Conservation (phyloP, 2,888 invertebrate species). For the Rhimphoctona megacephalus region DNA sequence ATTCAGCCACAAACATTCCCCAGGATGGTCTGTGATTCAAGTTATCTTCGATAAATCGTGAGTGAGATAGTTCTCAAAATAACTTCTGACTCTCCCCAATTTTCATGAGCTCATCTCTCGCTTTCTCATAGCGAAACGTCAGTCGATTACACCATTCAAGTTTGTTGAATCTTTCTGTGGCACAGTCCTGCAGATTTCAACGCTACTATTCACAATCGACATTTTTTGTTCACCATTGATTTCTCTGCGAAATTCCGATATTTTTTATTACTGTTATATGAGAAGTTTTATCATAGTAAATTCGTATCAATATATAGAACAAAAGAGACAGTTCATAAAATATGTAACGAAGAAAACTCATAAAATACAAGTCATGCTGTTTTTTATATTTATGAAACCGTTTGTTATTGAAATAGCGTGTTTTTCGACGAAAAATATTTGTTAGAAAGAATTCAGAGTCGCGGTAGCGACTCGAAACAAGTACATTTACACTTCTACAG, state of each 20-base stretch:
- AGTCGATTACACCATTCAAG: not conserved
- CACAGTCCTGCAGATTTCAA: not conserved
- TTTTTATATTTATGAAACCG: not conserved
- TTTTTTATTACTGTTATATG: not conserved
- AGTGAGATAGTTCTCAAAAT: not conserved
- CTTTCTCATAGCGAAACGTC: not conserved
- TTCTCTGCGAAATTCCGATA: not conserved
- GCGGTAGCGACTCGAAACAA: too few relatives aligned
- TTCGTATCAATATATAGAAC: not conserved
- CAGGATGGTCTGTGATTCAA: conserved; percentile 8
- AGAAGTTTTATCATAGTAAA: not conserved
- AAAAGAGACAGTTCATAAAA: not conserved
- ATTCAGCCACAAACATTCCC: conserved; percentile 10
- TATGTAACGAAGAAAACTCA: not conserved
- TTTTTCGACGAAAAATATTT: not conserved
- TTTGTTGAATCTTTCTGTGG: not conserved
- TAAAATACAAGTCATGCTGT: not conserved
- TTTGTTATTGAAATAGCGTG: not conserved
- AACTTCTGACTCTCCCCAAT: not conserved
- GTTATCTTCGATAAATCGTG: conserved; percentile 26
- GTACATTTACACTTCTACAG: too few relatives aligned
- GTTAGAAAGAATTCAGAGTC: not conserved
- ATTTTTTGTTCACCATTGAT: not conserved
- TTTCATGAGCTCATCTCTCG: not conserved
- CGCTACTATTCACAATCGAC: not conserved